phyloP scores from a whole-genome alignment of 2,888 invertebrate species.

The Limnephilus lunatus region DNA sequence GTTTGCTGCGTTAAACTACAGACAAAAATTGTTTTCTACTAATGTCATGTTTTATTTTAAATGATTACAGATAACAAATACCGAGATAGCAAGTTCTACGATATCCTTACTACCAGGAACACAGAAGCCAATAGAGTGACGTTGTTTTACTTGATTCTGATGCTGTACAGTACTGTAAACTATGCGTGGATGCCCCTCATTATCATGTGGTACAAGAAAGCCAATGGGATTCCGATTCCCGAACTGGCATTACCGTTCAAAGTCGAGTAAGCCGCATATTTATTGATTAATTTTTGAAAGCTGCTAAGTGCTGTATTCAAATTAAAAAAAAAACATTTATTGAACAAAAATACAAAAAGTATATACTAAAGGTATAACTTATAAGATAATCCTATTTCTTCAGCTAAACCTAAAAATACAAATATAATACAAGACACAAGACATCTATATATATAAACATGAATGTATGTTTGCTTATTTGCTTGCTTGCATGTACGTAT shows the following conservation, averaged over 20 bases:
- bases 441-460: no score
- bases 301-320: no score
- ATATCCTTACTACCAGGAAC: conserved; percentile 3
- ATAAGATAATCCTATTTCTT: no score
- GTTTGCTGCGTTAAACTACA: background rate
- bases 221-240: background rate
- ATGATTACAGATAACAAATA: conserved; percentile 11
- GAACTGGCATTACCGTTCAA: conserved; percentile 32
- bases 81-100: background rate
- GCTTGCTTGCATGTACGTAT: no score
- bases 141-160: background rate
- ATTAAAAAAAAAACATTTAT: no score
- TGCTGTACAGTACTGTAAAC: conserved; percentile 6
- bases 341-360: no score
- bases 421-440: no score
- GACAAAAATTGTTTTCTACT: background rate
- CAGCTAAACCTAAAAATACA: no score
- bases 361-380: no score
- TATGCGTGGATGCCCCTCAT: conserved; percentile 9
- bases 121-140: conserved; percentile 23
- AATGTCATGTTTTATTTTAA: background rate
- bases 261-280: conserved; percentile 42
- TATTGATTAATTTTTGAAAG: background rate
- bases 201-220: conserved; percentile 12
- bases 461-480: no score